Evolutionary conservation across 2,113 vertebrate genomes (phyloP).

Genomic region (Agelaius tricolor): DNA sequence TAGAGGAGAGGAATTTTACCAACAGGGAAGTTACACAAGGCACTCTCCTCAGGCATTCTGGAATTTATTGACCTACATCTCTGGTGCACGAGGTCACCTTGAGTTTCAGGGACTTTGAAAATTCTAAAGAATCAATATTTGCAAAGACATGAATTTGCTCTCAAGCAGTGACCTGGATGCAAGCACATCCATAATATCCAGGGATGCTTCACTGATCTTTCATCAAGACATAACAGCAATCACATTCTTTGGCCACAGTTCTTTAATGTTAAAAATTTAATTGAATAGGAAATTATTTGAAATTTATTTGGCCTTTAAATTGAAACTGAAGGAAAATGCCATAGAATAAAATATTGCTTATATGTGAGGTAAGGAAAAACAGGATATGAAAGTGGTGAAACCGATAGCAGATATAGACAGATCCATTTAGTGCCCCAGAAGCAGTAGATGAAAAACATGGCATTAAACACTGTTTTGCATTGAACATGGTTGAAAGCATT

Average conservation of each 20-base stretch:
- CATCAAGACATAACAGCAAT: not conserved
- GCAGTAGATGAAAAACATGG: not conserved
- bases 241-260: not conserved
- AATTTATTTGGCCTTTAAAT: not conserved
- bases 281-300: not conserved
- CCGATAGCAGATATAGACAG: not conserved
- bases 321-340: not conserved
- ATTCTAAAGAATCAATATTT: constrained; percentile 14
- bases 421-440: not conserved
- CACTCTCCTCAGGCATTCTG: not conserved
- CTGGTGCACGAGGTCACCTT: not conserved
- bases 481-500: not conserved
- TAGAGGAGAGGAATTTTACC: not conserved
- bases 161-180: not conserved
- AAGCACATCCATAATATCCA: not conserved
- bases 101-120: constrained; percentile 3
- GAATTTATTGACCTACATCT: not conserved
- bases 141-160: not conserved
- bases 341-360: not conserved
- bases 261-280: not conserved
- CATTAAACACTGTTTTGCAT: not conserved
- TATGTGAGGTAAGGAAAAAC: not conserved
- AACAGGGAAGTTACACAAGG: not conserved
- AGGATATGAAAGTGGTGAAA: not conserved
- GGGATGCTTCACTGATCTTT: not conserved